A percentile compares a stretch with the other conserved stretches of the same genome.
Evolutionary conservation across 2,888 invertebrate species (phyloP).

Genomic region (Agrotis puta): DNA sequence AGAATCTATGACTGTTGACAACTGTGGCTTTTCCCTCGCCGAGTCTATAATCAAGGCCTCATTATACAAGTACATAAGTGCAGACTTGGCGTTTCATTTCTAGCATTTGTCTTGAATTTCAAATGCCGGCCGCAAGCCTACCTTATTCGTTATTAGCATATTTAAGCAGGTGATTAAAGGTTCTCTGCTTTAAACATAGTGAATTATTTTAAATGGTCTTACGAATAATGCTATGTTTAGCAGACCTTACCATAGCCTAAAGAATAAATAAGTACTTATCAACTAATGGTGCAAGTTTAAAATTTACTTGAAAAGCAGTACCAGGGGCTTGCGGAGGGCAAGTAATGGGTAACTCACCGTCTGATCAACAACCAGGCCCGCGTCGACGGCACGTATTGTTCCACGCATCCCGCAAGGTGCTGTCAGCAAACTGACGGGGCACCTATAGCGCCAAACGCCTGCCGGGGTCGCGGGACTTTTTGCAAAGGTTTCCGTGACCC

Average conservation of each 20-base stretch:
- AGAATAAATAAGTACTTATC: neutral
- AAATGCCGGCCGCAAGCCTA: conserved; percentile 24
- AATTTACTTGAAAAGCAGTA: neutral
- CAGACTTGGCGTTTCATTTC: conserved; percentile 9
- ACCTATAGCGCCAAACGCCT: no score
- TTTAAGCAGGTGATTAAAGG: conserved; percentile 25
- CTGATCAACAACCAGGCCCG: no score
- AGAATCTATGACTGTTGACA: neutral
- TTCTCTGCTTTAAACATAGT: conserved; percentile 20
- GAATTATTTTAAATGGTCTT: conserved; percentile 15
- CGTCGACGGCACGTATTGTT: no score
- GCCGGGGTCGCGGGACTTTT: no score
- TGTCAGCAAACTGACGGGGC: no score
- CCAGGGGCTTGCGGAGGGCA: no score
- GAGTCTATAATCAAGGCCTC: conserved; percentile 43
- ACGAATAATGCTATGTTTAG: neutral
- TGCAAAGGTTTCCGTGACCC: no score
- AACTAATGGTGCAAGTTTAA: neutral
- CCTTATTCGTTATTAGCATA: conserved; percentile 23
- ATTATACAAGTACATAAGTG: conserved; percentile 14
- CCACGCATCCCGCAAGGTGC: no score
- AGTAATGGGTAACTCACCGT: no score
- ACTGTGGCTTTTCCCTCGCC: conserved; percentile 30
- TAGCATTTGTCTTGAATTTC: conserved; percentile 26
- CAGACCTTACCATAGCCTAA: no score